These are phyloP conservation scores for Physocephala rufipes DNA, from an alignment of 2,888 invertebrate species.

Conservation along the genomic window DNA sequence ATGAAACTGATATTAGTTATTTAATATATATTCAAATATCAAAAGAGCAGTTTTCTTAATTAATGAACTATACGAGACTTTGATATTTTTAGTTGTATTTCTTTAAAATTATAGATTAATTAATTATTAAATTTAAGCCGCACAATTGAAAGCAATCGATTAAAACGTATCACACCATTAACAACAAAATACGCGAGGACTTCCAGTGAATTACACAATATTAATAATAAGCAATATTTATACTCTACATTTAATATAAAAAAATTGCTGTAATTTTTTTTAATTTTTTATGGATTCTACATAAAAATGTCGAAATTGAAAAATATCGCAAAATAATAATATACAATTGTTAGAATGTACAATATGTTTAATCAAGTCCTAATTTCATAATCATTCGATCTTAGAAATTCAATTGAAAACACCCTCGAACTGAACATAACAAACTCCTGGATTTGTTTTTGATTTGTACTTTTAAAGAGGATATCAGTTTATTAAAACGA, in stretches of 20 bases:
- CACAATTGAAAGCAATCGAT: constrained; percentile 9
- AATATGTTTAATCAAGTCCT: no score
- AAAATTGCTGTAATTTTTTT: no score
- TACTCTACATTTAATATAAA: not conserved
- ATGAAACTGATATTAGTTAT: no score
- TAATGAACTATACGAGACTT: constrained; percentile 11
- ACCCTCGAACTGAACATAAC: not conserved
- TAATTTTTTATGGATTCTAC: no score
- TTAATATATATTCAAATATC: no score
- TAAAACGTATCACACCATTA: constrained; percentile 7
- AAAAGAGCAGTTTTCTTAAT: constrained; percentile 4
- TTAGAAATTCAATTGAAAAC: not conserved
- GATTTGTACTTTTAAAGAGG: not conserved
- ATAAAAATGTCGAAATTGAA: no score
- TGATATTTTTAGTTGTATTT: not conserved
- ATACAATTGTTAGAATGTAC: no score
- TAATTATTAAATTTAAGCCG: constrained; percentile 32
- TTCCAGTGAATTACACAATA: constrained; percentile 55
- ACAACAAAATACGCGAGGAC: constrained; percentile 58
- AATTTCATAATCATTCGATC: not conserved
- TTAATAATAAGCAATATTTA: constrained; percentile 28
- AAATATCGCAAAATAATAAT: no score
- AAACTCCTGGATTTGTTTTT: no score
- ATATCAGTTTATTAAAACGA: not conserved
- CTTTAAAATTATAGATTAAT: constrained; percentile 9